Evolutionary conservation across 1,140 invertebrate species (phyloP).

Genomic region (Lerema accius): DNA sequence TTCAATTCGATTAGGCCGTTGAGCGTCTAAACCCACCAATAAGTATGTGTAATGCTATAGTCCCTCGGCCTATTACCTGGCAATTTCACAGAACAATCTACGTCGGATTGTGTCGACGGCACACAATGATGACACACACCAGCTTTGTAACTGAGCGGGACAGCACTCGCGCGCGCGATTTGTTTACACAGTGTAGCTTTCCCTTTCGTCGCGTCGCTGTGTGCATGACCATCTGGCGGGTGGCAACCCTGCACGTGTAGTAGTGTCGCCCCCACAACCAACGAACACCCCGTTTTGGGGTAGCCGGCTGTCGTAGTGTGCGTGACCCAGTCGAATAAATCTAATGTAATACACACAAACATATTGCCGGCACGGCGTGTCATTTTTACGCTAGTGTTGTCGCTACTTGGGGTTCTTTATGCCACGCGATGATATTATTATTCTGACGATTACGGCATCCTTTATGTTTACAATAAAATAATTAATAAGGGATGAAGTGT

Average conservation of each 20-base stretch:
- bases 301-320: slow-evolving; percentile 58
- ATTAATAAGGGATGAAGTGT: slow-evolving; percentile 82
- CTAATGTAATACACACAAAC: slow-evolving; percentile 80
- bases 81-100: slow-evolving; percentile 82
- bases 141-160: slow-evolving; percentile 71
- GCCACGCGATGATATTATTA: slow-evolving; percentile 80
- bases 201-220: slow-evolving; percentile 69
- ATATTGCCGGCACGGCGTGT: slow-evolving; percentile 78
- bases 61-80: slow-evolving; percentile 81
- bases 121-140: slow-evolving; percentile 74
- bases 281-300: slow-evolving; percentile 65
- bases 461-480: slow-evolving; percentile 82
- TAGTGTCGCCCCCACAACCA: slow-evolving; percentile 68
- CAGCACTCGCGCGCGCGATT: slow-evolving; percentile 68
- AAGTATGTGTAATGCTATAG: slow-evolving; percentile 80
- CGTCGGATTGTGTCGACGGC: slow-evolving; percentile 69
- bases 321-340: slow-evolving; percentile 82
- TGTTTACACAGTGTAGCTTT: slow-evolving; percentile 81
- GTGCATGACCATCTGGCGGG: slow-evolving; percentile 76
- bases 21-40: slow-evolving; percentile 74
- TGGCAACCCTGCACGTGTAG: slow-evolving; percentile 53
- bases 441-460: slow-evolving; percentile 81
- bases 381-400: slow-evolving; percentile 82
- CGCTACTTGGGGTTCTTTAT: slow-evolving; percentile 80
- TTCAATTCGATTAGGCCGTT: slow-evolving; percentile 76